A percentile compares a stretch with the other conserved stretches of the same genome.
Evolutionary conservation across 2,113 vertebrate species (phyloP).

Genomic region (Pelecanoides urinatrix): DNA sequence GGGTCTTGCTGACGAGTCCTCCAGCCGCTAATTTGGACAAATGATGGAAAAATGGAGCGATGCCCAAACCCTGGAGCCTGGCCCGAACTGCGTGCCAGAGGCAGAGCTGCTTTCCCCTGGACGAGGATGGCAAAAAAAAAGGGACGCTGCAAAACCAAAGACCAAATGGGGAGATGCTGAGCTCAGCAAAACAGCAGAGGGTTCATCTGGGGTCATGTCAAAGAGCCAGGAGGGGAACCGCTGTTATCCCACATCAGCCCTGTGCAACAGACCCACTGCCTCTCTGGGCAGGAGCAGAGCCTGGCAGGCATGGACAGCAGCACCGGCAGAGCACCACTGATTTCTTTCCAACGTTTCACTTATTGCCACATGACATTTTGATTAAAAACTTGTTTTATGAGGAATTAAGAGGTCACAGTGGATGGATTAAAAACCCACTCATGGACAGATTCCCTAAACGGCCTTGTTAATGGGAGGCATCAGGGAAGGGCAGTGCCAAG

Average conservation of each 20-base stretch:
- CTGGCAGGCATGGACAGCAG: neutral
- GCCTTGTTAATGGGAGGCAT: neutral
- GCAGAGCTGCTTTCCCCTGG: neutral
- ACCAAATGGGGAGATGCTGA: neutral
- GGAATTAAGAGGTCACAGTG: constrained; percentile 2
- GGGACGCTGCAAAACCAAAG: neutral
- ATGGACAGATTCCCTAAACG: neutral
- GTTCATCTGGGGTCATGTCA: neutral
- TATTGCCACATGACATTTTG: neutral
- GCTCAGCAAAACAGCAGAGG: neutral
- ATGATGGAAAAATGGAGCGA: neutral
- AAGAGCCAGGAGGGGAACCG: neutral
- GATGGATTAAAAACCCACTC: constrained; percentile 12
- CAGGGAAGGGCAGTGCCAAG: neutral
- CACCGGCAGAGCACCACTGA: neutral
- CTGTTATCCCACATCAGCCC: neutral
- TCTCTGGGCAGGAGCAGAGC: neutral
- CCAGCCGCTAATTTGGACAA: neutral
- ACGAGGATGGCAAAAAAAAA: neutral
- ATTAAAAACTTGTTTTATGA: constrained; percentile 49
- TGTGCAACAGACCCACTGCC: neutral
- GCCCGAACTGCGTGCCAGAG: accelerated
- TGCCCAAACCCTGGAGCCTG: neutral
- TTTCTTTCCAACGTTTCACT: neutral
- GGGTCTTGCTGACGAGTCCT: neutral